A percentile compares a stretch with the other conserved stretches of the same genome.
Evolutionary conservation across 1,140 invertebrate genomes (phyloP).

Genomic region (Macrobrachium nipponense): DNA sequence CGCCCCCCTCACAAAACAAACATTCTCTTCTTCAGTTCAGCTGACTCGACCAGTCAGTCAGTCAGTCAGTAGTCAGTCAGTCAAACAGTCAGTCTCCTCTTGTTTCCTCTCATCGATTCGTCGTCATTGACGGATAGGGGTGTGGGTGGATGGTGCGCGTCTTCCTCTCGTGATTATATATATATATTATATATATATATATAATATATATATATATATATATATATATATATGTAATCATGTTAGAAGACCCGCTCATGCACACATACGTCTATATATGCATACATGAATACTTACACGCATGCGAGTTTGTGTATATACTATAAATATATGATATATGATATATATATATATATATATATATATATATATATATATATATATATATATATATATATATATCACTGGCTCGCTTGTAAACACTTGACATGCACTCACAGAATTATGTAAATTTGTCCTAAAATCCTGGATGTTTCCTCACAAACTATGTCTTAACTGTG

Average conservation of each 20-base stretch:
- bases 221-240: background rate
- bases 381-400: conserved; percentile 6
- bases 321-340: conserved; percentile 12
- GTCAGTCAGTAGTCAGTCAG: too few relatives aligned
- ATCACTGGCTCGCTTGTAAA: background rate
- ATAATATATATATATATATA: background rate
- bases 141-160: background rate
- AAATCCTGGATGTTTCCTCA: background rate
- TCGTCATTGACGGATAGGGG: background rate
- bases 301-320: conserved; percentile 1
- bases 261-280: background rate
- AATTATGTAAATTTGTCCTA: background rate
- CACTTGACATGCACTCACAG: background rate
- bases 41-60: too few relatives aligned
- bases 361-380: conserved; percentile 5
- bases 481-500: background rate
- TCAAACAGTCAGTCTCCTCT: too few relatives aligned
- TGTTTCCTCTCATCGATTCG: too few relatives aligned
- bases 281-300: background rate
- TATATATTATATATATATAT: too few relatives aligned
- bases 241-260: background rate
- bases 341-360: conserved; percentile 41
- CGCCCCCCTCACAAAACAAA: conserved; percentile 31
- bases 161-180: background rate
- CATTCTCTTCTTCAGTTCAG: too few relatives aligned